phyloP scores from a whole-genome alignment of 2,797 vertebrate genomes.

The Numenius phaeopus region DNA sequence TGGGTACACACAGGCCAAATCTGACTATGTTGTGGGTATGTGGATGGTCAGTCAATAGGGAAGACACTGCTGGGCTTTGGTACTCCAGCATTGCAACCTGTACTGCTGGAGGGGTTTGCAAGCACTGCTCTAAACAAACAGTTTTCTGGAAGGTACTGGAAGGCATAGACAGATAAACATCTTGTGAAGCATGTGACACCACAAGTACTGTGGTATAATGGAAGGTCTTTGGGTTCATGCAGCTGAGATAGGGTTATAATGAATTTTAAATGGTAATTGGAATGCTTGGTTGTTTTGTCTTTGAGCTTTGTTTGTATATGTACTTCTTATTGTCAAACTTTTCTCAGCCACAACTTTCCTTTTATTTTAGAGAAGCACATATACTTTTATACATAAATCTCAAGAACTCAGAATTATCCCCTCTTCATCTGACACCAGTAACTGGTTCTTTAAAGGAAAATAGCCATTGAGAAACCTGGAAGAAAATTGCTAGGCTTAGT shows the following conservation, averaged over 20 bases:
- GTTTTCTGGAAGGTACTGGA: not conserved
- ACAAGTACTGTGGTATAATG: not conserved
- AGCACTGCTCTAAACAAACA: not conserved
- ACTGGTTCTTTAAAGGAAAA: not conserved
- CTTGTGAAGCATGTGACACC: not conserved
- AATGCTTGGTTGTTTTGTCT: not conserved
- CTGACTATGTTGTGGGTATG: not conserved
- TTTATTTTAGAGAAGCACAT: not conserved
- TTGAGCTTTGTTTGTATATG: not conserved
- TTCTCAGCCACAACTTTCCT: not conserved
- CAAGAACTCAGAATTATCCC: not conserved
- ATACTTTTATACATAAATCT: not conserved
- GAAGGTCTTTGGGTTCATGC: not conserved
- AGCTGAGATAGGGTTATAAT: not conserved
- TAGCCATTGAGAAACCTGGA: not conserved
- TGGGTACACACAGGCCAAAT: not conserved
- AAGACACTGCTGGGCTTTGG: not conserved
- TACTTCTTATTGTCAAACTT: not conserved
- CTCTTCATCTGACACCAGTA: not conserved
- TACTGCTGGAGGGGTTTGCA: not conserved
- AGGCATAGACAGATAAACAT: not conserved
- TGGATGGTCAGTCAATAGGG: not conserved
- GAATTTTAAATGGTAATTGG: not conserved
- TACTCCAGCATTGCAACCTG: not conserved
- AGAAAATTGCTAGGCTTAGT: not conserved